Conservation (phyloP, 53 echinoderm and acorn worm species). For the Zoroaster sp. region DNA sequence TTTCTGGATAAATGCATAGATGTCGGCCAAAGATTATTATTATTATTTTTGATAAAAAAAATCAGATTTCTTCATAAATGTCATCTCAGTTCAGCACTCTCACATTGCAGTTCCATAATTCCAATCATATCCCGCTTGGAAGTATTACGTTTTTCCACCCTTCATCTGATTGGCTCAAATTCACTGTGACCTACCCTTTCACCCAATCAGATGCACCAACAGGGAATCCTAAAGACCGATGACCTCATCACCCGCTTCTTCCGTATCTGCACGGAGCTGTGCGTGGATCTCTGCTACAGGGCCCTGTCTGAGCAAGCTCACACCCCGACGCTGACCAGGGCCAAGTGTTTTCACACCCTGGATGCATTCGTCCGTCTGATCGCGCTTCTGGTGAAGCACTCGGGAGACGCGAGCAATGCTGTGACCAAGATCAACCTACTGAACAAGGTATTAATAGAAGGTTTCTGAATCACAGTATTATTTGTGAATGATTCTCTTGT, state of each 20-base stretch:
- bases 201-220: constrained; percentile 92
- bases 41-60: no score
- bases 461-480: no score
- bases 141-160: no score
- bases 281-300: constrained; percentile 96
- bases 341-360: constrained; percentile 98
- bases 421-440: constrained; percentile 98
- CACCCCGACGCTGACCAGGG: constrained; percentile 89
- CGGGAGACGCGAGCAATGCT: constrained; percentile 95
- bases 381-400: constrained; percentile 94
- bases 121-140: no score
- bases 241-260: constrained; percentile 99
- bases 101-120: no score
- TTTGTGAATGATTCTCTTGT: no score
- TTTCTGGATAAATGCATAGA: no score
- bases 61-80: no score
- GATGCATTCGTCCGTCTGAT: constrained; percentile 97
- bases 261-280: constrained; percentile 99
- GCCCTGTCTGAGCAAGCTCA: constrained; percentile 92
- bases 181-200: background rate
- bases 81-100: no score
- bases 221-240: constrained; percentile 97
- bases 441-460: constrained; percentile 71
- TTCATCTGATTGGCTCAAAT: background rate
- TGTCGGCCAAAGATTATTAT: no score